phyloP scores from a whole-genome alignment of 2,113 vertebrate genomes.

The Terrapene triunguis region DNA sequence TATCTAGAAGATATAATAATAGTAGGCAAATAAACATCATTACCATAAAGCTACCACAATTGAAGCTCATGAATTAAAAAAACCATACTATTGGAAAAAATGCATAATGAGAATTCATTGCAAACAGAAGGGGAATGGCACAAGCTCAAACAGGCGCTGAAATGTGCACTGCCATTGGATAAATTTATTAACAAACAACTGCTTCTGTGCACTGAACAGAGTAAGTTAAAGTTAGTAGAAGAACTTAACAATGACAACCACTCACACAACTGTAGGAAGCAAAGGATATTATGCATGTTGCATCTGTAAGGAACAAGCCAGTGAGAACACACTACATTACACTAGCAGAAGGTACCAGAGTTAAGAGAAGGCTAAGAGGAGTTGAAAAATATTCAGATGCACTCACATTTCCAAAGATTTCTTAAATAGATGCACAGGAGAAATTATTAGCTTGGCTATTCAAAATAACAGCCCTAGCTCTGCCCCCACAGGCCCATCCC shows the following conservation, averaged over 20 bases:
- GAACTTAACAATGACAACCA: neutral
- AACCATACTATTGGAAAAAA: neutral
- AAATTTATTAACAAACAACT: slow-evolving; percentile 5
- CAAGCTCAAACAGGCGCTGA: slow-evolving; percentile 48
- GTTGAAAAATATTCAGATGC: neutral
- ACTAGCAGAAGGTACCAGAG: neutral
- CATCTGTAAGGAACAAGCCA: slow-evolving; percentile 3
- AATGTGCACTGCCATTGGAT: neutral
- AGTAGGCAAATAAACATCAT: neutral
- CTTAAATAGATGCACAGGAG: neutral
- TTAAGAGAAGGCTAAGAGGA: neutral
- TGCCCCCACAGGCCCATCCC: neutral
- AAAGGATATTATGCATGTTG: neutral
- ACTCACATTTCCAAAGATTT: neutral
- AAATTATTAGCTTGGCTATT: neutral
- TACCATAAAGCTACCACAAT: slow-evolving; percentile 16
- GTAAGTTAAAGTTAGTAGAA: neutral
- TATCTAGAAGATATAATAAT: neutral
- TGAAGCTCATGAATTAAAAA: slow-evolving; percentile 26
- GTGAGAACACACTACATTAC: neutral
- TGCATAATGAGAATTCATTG: neutral
- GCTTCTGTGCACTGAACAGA: neutral
- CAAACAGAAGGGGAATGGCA: neutral
- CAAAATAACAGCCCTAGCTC: neutral
- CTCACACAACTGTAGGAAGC: slow-evolving; percentile 26